phyloP scores from a whole-genome alignment of 2,888 invertebrate species.

The Lasioglossum malachurum region DNA sequence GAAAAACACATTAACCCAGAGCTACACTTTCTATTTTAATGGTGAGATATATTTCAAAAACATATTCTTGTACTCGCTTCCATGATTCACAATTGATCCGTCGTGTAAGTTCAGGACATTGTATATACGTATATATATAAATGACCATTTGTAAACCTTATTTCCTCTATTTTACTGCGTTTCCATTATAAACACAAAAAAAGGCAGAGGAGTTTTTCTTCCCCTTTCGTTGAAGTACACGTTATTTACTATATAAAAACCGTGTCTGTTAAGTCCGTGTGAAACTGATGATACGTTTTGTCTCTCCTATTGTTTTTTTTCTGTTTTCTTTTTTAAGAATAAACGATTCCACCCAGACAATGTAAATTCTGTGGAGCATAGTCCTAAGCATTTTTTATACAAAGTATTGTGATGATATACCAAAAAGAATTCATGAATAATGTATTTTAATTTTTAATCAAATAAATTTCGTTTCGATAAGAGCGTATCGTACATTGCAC shows the following conservation, averaged over 20 bases:
- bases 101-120: conserved; percentile 48
- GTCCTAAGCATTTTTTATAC: conserved; percentile 77
- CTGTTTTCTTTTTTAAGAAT: conserved; percentile 23
- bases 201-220: not conserved
- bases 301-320: not conserved
- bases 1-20: conserved; percentile 36
- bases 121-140: conserved; percentile 53
- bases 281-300: conserved; percentile 55
- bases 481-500: conserved; percentile 15
- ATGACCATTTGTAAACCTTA: conserved; percentile 44
- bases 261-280: conserved; percentile 52
- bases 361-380: conserved; percentile 69
- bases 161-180: conserved; percentile 34
- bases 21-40: conserved; percentile 63
- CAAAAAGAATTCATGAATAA: conserved; percentile 74
- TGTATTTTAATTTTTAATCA: conserved; percentile 79
- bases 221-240: conserved; percentile 27
- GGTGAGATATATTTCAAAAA: conserved; percentile 57
- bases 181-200: conserved; percentile 13
- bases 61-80: conserved; percentile 67
- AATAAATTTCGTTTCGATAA: conserved; percentile 79
- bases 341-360: conserved; percentile 67
- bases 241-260: conserved; percentile 43
- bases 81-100: conserved; percentile 56
- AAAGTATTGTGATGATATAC: conserved; percentile 75